These are phyloP conservation scores for Remorina albescens DNA, from an alignment of 2,797 vertebrate species.

Conservation along the genomic window DNA sequence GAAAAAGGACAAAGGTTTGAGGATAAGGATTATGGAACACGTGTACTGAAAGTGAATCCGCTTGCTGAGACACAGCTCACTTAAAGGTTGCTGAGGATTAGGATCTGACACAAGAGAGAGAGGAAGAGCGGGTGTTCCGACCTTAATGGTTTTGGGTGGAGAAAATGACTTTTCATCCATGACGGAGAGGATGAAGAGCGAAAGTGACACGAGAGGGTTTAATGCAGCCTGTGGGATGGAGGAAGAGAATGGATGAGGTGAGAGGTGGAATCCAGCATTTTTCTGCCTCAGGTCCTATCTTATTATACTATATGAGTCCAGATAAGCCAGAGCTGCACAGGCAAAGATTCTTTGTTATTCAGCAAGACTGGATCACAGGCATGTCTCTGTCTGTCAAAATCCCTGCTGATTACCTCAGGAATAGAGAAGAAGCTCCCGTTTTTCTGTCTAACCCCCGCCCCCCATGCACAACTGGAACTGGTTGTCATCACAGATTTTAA, in stretches of 20 bases:
- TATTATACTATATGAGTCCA: constrained; percentile 71
- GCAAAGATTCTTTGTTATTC: constrained; percentile 69
- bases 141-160: constrained; percentile 59
- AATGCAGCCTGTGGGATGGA: constrained; percentile 42
- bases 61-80: constrained; percentile 36
- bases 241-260: constrained; percentile 34
- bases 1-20: constrained; percentile 25
- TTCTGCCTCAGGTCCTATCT: constrained; percentile 70
- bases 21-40: constrained; percentile 27
- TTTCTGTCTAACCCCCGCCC: not conserved
- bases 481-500: too few relatives aligned
- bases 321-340: constrained; percentile 66
- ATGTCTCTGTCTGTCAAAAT: constrained; percentile 59
- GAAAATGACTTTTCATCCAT: constrained; percentile 54
- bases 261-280: constrained; percentile 58
- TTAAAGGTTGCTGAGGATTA: constrained; percentile 50
- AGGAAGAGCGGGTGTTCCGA: constrained; percentile 4
- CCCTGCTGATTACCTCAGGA: constrained; percentile 69
- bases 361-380: constrained; percentile 52
- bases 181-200: constrained; percentile 26
- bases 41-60: constrained; percentile 34
- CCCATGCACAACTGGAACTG: too few relatives aligned
- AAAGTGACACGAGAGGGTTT: constrained; percentile 52
- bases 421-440: constrained; percentile 50
- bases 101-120: constrained; percentile 41